These are phyloP conservation scores for Aleiodes leptofemur DNA, from an alignment of 2,888 invertebrate genomes.

Conservation along the genomic window DNA sequence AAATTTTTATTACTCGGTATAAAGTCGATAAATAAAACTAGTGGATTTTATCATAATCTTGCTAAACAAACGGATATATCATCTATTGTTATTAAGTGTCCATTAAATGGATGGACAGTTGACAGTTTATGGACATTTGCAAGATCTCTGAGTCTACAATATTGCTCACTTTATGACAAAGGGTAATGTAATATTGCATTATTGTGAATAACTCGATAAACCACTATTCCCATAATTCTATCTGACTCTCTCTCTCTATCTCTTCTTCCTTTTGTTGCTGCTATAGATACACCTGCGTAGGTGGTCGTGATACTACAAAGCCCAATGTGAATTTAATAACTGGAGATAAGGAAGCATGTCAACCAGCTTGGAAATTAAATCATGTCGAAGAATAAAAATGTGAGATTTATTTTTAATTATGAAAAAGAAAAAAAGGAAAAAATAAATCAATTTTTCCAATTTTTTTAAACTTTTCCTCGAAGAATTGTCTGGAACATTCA, in stretches of 20 bases:
- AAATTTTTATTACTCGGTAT: constrained; percentile 57
- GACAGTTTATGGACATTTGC: constrained; percentile 57
- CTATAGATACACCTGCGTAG: constrained; percentile 89
- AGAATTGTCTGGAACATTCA: not conserved
- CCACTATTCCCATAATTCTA: constrained; percentile 1
- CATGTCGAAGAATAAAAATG: not conserved
- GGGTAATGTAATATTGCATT: constrained; percentile 31
- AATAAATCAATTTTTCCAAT: not conserved
- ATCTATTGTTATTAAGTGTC: constrained; percentile 53
- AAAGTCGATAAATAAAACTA: constrained; percentile 35
- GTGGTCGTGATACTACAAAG: constrained; percentile 86
- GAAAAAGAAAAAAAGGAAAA: not conserved
- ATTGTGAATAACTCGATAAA: constrained; percentile 27
- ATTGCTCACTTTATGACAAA: constrained; percentile 45
- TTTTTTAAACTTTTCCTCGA: not conserved
- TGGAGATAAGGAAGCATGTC: constrained; percentile 30
- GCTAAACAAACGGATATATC: constrained; percentile 6
- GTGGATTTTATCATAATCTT: constrained; percentile 40
- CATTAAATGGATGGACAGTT: constrained; percentile 60
- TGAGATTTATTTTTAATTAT: not conserved
- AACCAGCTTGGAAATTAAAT: constrained; percentile 39
- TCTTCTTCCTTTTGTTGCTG: constrained; percentile 47
- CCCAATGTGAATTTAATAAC: constrained; percentile 80
- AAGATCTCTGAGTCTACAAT: constrained; percentile 57
- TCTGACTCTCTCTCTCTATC: not conserved